Evolutionary conservation across 35 echinoderm and acorn worm genomes (phyloP), one percentile per base, ranked within the genome.

Genomic region (Stichopus chloronotus): DNA sequence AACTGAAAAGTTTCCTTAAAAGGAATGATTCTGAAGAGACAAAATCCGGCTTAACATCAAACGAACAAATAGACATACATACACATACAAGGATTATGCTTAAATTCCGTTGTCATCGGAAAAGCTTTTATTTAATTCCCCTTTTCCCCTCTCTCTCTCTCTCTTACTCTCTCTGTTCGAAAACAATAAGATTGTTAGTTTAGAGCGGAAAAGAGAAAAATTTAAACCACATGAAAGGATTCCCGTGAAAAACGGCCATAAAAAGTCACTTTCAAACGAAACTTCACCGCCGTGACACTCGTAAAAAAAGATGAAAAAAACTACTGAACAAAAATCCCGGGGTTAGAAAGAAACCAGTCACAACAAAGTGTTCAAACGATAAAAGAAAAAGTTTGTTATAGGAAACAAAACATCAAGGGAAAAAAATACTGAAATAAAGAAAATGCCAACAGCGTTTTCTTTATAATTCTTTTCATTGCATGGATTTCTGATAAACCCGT

Each of bases 131-230:
- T 83, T 83, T 83, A 56, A 9, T 6, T 83, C 14, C 25, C 80
- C n/a, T 83, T 43, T 43, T 43, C 30, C 30, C 30, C 30, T 43
- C 30, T 43, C 30, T 43, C 30, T 43, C 30, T 43, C 30, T 43
- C 30, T 43, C 30, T 43, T 43, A 43, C 30, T 43, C 30, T 43
- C 30, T 43, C 30, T 2, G 9, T 19, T 65, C 19, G 61, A 65
- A 83, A 83, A 83, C 80, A 83, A 83, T 83, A n/a, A 56, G 11
- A 14, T n/a, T 83, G 80, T 83, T 83, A 83, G 80, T 83, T 83
- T 83, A 83, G 80, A 83, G 80, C 25, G 53, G 80, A 83, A 43
- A 14, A 55, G 16, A 83, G 25, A 53, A 8, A 83, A 83, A 83
- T 83, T 55, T 19, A 19, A 83, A 83, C 80, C 80, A 83, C 80